Evolutionary conservation across 2,888 invertebrate species (phyloP).

Genomic region (Nomada flava): DNA sequence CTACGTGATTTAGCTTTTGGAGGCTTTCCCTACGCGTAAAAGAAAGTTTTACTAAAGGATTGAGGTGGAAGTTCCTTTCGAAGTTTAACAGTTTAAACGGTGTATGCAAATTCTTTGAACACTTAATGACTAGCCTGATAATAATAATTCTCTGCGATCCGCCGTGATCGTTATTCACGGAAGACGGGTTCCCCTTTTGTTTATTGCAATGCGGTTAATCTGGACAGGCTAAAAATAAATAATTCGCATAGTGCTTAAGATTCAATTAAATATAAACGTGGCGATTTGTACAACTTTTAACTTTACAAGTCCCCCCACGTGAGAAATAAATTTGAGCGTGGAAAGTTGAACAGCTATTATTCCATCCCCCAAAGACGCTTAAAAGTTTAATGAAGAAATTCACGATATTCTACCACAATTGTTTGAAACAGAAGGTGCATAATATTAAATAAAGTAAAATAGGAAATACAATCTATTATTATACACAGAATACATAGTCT

Average conservation of each 20-base stretch:
- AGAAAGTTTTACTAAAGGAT: background rate
- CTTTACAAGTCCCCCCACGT: constrained; percentile 4
- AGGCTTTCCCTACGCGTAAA: background rate
- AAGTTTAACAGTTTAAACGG: constrained; percentile 6
- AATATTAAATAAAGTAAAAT: background rate
- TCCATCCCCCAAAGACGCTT: constrained; percentile 16
- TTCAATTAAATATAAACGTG: background rate
- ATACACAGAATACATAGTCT: too few relatives aligned
- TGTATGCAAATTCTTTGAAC: background rate
- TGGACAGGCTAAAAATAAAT: background rate
- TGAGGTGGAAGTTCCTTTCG: background rate
- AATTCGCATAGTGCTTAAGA: constrained; percentile 1
- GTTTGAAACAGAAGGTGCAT: background rate
- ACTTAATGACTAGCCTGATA: background rate
- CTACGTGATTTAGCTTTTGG: background rate
- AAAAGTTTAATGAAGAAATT: constrained; percentile 24
- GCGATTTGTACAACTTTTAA: constrained; percentile 17
- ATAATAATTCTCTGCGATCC: background rate
- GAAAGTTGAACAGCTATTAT: constrained; percentile 15
- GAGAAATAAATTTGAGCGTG: constrained; percentile 6
- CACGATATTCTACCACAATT: constrained; percentile 1
- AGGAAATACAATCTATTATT: constrained; percentile 8
- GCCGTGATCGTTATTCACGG: background rate
- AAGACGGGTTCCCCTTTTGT: background rate
- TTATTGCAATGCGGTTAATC: background rate